Evolutionary conservation across 2,113 vertebrate genomes (phyloP), one percentile per base, ranked within the genome.

Genomic region (Limanda limanda): DNA sequence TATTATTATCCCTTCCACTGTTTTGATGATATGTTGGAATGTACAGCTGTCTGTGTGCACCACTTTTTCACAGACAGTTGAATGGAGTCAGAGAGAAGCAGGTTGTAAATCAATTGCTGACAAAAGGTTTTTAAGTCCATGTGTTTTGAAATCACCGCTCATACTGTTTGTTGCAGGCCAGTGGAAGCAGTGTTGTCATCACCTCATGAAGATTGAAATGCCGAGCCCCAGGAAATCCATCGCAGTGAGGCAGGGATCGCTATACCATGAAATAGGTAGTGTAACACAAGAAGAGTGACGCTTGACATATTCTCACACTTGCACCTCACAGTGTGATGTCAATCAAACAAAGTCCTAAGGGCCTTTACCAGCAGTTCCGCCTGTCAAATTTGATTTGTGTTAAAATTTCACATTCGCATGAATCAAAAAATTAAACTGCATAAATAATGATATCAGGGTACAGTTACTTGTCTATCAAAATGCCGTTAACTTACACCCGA

Each of bases 241-340:
- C 4, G 71, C 91, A n/a, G 54, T 88, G n/a, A 95, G 93, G 81
- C 95, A 96, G 79, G 94, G 95, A 5, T 97, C 96, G 1, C 88
- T 97, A 3, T 96, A 94, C 84, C 96, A 97, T 14, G 95, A 97
- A 86, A 97, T 95, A 93, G 95, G 96, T 97, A 89, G 88, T 5
- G 9, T 62, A 54, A 11, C n/a, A 55, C 25, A 54, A 51, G 23
- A 5, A 12, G 14, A 70, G 25, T 15, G 40, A 73, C 35, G 18
- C 35, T 0, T 47, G 40, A 17, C 47, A 35, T 1, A 23, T 9
- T 6, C n/a, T 52, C 20, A 51, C 57, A 24, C 45, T 23, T 23
- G 54, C 31, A 31, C 31, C 31, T 31, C 48, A 4, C 12, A 40
- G 20, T 17, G 21, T 17, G 15, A 57, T 45, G 20, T 57, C 31